phyloP scores from a whole-genome alignment of 2,113 vertebrate species.

The Petrocephalus zakoni region DNA sequence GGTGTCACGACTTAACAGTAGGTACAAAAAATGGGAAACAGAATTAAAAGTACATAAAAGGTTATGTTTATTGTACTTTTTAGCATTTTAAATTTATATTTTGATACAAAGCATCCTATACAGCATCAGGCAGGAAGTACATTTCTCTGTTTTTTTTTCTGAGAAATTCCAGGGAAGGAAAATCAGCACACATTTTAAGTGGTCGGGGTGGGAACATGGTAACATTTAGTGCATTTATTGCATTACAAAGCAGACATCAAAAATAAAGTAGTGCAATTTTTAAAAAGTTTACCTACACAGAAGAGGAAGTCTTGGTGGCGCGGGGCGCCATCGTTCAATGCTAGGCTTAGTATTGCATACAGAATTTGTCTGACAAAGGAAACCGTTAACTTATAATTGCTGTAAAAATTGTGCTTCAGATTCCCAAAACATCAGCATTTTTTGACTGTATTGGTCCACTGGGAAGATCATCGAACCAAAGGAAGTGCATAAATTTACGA shows the following conservation, averaged over 20 bases:
- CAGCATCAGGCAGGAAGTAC: slow-evolving; percentile 68
- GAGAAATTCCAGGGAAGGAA: slow-evolving; percentile 54
- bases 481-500: slow-evolving; percentile 37
- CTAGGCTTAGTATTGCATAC: slow-evolving; percentile 69
- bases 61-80: slow-evolving; percentile 63
- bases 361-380: slow-evolving; percentile 61
- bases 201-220: slow-evolving; percentile 53
- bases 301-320: slow-evolving; percentile 66
- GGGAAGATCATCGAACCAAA: slow-evolving; percentile 54
- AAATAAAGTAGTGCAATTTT: slow-evolving; percentile 65
- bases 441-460: slow-evolving; percentile 60
- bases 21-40: slow-evolving; percentile 2
- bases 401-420: slow-evolving; percentile 71
- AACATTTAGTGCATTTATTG: slow-evolving; percentile 72
- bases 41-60: slow-evolving; percentile 67
- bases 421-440: slow-evolving; percentile 53
- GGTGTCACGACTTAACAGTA: neutral
- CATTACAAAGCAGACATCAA: slow-evolving; percentile 68
- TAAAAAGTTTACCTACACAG: slow-evolving; percentile 53
- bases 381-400: slow-evolving; percentile 48
- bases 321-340: slow-evolving; percentile 66
- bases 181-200: slow-evolving; percentile 55
- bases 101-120: slow-evolving; percentile 72
- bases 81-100: slow-evolving; percentile 60
- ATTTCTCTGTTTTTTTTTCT: slow-evolving; percentile 51